A percentile compares a stretch with the other conserved stretches of the same genome.
phyloP scores from a whole-genome alignment of 2,113 vertebrate genomes.

The Tyto alba region DNA sequence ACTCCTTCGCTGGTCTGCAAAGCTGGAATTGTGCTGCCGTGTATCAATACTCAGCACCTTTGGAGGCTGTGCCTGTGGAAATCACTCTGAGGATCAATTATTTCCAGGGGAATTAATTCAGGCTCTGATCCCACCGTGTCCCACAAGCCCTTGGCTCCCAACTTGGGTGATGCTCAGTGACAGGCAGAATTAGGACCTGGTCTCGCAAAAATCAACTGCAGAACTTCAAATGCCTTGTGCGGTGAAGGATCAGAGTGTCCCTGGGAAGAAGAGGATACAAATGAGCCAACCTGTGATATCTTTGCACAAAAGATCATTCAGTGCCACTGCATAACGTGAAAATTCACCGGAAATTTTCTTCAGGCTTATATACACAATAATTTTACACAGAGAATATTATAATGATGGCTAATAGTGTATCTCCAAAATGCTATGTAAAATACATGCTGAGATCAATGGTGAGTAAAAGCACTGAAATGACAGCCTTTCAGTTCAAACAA shows the following conservation, averaged over 20 bases:
- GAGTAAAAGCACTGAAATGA: slow-evolving; percentile 15
- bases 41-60: not conserved
- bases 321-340: not conserved
- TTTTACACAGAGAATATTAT: not conserved
- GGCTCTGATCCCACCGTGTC: not conserved
- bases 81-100: not conserved
- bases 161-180: not conserved
- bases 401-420: not conserved
- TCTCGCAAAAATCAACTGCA: not conserved
- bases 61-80: not conserved
- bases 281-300: not conserved
- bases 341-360: not conserved
- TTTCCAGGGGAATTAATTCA: not conserved
- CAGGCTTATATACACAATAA: not conserved
- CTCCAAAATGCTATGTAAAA: not conserved
- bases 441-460: not conserved
- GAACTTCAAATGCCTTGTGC: not conserved
- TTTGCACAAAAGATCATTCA: not conserved
- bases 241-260: not conserved
- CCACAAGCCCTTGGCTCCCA: not conserved
- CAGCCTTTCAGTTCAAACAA: not conserved
- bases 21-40: not conserved
- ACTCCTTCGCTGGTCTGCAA: not conserved
- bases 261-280: not conserved
- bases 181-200: not conserved